Conservation (phyloP, 35 echinoderm and acorn worm species). For the Holothuria glaberrima region DNA sequence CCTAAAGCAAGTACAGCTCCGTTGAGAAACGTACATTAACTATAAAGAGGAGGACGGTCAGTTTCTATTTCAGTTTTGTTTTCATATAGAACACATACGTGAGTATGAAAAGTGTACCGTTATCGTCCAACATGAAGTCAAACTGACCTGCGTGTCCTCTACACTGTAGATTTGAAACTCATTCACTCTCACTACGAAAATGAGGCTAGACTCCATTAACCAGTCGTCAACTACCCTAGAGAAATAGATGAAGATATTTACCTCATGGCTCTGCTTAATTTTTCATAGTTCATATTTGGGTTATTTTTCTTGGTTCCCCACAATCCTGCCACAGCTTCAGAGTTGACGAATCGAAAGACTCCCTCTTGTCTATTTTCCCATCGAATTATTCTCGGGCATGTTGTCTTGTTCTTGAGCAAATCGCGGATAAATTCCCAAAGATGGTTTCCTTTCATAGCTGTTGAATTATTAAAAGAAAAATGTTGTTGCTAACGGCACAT, state of each 20-base stretch:
- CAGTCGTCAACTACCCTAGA: no score
- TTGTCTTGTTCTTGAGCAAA: conserved; percentile 70
- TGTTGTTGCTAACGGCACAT: neutral
- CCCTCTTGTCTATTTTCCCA: conserved; percentile 91
- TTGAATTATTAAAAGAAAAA: neutral
- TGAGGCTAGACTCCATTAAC: no score
- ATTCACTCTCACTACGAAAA: no score
- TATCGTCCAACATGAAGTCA: no score
- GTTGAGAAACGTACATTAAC: no score
- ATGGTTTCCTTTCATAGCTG: conserved; percentile 98
- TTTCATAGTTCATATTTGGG: conserved; percentile 98
- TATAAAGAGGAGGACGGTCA: no score
- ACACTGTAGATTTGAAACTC: neutral
- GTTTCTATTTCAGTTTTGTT: no score
- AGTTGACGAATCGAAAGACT: conserved; percentile 97
- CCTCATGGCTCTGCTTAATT: conserved; percentile 99
- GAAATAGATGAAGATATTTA: neutral
- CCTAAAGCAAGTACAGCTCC: no score
- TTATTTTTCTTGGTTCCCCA: conserved; percentile 99
- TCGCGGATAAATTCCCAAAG: conserved; percentile 99
- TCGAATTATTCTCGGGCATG: conserved; percentile 83
- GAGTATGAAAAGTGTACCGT: no score
- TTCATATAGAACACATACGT: no score
- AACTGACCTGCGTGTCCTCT: neutral
- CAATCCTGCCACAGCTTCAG: conserved; percentile 87